These are phyloP conservation scores for Cecropterus lyciades DNA, from an alignment of 1,140 invertebrate genomes.

Conservation along the genomic window DNA sequence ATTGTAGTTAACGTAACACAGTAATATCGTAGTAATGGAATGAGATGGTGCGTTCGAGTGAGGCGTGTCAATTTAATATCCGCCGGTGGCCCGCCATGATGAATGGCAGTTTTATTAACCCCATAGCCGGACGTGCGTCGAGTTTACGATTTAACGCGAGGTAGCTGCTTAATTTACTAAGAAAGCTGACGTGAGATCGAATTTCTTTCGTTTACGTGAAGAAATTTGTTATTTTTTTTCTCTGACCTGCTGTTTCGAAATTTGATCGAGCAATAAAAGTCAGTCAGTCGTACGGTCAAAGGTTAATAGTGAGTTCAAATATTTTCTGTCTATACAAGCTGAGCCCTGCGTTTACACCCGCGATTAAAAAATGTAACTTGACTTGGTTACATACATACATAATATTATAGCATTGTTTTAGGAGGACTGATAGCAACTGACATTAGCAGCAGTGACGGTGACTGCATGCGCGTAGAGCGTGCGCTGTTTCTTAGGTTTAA, in stretches of 20 bases:
- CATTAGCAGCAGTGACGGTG: too few relatives aligned
- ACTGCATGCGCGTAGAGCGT: too few relatives aligned
- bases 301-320: too few relatives aligned
- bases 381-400: too few relatives aligned
- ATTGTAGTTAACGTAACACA: constrained; percentile 48
- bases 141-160: constrained; percentile 60
- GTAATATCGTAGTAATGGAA: constrained; percentile 59
- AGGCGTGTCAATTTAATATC: constrained; percentile 79
- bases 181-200: constrained; percentile 46
- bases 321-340: too few relatives aligned
- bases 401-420: too few relatives aligned
- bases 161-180: constrained; percentile 50
- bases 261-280: too few relatives aligned
- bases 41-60: constrained; percentile 61
- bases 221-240: constrained; percentile 3
- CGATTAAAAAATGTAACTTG: too few relatives aligned
- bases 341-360: too few relatives aligned
- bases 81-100: constrained; percentile 68
- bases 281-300: too few relatives aligned
- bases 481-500: too few relatives aligned
- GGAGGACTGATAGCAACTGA: too few relatives aligned
- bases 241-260: background rate
- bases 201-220: constrained; percentile 27
- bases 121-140: constrained; percentile 54
- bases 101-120: constrained; percentile 72